Evolutionary conservation across 2,113 vertebrate genomes (phyloP), one percentile per base, ranked within the genome.

Genomic region (Lophura nycthemera): DNA sequence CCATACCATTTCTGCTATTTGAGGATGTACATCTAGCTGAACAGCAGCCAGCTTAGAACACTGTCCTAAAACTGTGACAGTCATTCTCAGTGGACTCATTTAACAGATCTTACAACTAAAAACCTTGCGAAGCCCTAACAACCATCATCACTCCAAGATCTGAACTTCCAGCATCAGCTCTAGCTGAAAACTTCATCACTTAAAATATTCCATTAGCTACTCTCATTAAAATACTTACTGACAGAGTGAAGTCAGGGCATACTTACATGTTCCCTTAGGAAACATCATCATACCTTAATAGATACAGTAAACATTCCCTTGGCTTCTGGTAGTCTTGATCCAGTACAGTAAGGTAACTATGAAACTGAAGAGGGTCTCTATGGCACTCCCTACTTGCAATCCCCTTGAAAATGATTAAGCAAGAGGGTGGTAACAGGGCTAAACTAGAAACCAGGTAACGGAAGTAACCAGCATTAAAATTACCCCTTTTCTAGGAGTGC

Each of bases 31-130:
- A 74, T 15, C 59, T 29, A 60, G 15, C 8, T 61, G 14, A 86
- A n/a, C 20, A 65, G 52, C 32, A 76, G 25, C 14, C 63, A 85
- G 50, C 30, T 36, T 60, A 69, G 72, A 91, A 38, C 11, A 45
- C 1, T 13, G 48, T 80, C 36, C 36, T 59, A 36, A 25, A 64
- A 10, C 59, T 56, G 43, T 3, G n/a, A 11, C 2, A 40, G 0
- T 5, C 20, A 36, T 14, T 66, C 43, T 65, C 42, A 48, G 43
- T 1, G 2, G 12, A 63, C 9, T 38, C 8, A 47, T 52, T 65
- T 38, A 78, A 30, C 13, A 78, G 65, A 75, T 27, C 60, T 78
- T 34, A 70, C 5, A 36, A 25, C 36, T 36, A 77, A 56, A 54
- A 87, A 77, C 34, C 18, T 13, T 80, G 34, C 11, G 87, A 81